phyloP scores from a whole-genome alignment of 2,888 invertebrate genomes.

The Troilus luridus region DNA sequence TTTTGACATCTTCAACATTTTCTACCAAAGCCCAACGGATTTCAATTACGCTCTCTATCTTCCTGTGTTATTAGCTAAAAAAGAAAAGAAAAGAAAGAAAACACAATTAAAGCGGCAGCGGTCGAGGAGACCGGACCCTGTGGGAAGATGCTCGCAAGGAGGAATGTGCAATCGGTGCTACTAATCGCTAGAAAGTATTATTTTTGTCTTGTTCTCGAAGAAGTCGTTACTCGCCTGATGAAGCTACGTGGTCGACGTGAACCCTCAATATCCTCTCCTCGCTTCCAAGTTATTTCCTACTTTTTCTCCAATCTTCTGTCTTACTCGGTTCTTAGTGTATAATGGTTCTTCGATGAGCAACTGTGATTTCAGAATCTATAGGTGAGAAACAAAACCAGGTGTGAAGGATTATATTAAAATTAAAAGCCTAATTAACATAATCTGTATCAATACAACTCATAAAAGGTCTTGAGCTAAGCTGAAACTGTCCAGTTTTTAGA shows the following conservation, averaged over 20 bases:
- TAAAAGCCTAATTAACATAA: too few species aligned
- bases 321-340: neutral
- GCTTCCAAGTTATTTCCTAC: neutral
- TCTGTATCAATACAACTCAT: too few species aligned
- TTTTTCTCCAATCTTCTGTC: neutral
- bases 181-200: conserved; percentile 27
- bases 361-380: neutral
- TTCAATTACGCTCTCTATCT: too few species aligned
- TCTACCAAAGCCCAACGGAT: too few species aligned
- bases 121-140: neutral
- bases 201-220: neutral
- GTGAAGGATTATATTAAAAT: too few species aligned
- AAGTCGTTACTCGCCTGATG: neutral
- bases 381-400: neutral
- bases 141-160: neutral
- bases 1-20: too few species aligned
- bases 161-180: neutral
- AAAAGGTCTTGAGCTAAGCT: too few species aligned
- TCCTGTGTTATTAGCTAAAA: too few species aligned
- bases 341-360: neutral
- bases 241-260: conserved; percentile 15
- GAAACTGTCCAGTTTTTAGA: too few species aligned
- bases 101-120: neutral
- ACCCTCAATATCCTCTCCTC: neutral
- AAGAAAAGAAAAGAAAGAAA: neutral